Conservation (phyloP, 2,888 invertebrate species). For the Notodonta dromedarius region DNA sequence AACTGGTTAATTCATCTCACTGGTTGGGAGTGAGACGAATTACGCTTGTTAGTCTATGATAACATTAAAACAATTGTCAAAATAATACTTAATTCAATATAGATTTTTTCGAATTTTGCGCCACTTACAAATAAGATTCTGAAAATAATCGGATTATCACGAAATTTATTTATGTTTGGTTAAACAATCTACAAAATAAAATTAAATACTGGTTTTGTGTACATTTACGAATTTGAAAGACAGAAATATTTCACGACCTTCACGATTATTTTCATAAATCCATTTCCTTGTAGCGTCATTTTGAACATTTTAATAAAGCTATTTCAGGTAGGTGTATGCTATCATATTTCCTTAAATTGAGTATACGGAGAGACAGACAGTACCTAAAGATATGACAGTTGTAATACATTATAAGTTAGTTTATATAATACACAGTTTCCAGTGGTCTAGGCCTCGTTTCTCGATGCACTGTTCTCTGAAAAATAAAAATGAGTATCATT, state of each 20-base stretch:
- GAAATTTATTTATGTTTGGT: constrained; percentile 10
- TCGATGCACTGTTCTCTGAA: constrained; percentile 63
- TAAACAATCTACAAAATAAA: constrained; percentile 8
- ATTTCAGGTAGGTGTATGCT: not conserved
- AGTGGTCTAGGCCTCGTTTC: constrained; percentile 73
- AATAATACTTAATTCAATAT: too few relatives aligned
- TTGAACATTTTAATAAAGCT: not conserved
- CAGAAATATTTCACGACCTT: not conserved
- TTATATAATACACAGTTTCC: constrained; percentile 50
- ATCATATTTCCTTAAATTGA: not conserved
- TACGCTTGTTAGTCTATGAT: constrained; percentile 28
- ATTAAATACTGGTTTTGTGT: constrained; percentile 3
- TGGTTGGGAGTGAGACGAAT: constrained; percentile 59
- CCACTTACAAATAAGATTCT: not conserved
- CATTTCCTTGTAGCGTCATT: constrained; percentile 6
- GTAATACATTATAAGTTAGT: constrained; percentile 51
- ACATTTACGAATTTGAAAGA: not conserved
- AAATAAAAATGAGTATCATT: constrained; percentile 8
- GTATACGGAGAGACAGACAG: constrained; percentile 34
- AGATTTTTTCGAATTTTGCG: too few relatives aligned
- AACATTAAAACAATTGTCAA: not conserved
- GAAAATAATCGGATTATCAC: constrained; percentile 3
- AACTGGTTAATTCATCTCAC: constrained; percentile 49
- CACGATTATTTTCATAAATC: not conserved
- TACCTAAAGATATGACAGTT: constrained; percentile 55